A percentile compares a stretch with the other conserved stretches of the same genome.
Conservation (phyloP, 2,888 invertebrate species). For the Kryphioiulus occultus region DNA sequence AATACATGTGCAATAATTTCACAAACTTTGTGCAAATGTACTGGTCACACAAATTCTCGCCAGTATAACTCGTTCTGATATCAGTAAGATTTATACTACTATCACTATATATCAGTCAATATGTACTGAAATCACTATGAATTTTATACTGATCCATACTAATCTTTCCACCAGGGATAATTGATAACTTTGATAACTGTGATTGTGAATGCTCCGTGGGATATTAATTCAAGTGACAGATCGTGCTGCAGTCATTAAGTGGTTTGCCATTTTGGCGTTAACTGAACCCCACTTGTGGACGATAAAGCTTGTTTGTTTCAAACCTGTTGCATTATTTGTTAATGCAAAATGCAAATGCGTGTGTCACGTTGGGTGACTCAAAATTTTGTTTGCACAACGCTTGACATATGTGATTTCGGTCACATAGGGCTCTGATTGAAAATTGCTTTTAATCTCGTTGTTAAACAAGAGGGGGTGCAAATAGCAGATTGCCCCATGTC, state of each 20-base stretch:
- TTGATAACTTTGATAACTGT: neutral
- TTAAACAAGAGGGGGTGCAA: conserved; percentile 9
- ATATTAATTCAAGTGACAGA: neutral
- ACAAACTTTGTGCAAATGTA: too few species aligned
- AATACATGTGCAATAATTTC: too few species aligned
- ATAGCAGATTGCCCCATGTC: neutral
- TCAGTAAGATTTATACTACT: too few species aligned
- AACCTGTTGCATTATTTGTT: neutral
- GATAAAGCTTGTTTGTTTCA: neutral
- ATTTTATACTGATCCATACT: too few species aligned
- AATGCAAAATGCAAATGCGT: conserved; percentile 32
- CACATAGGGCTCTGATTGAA: neutral
- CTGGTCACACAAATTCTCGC: too few species aligned
- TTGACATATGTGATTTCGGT: neutral
- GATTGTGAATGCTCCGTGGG: neutral
- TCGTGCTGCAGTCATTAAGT: neutral
- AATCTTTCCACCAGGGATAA: too few species aligned
- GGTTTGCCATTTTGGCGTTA: neutral
- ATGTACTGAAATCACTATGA: too few species aligned
- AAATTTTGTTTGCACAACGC: conserved; percentile 2
- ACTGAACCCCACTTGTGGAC: neutral
- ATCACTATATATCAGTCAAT: too few species aligned
- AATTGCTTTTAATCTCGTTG: conserved; percentile 22
- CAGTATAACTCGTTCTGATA: too few species aligned
- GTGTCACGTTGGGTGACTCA: conserved; percentile 17